phyloP scores from a whole-genome alignment of 2,888 invertebrate species.

The Thysanoteuthis rhombus region DNA sequence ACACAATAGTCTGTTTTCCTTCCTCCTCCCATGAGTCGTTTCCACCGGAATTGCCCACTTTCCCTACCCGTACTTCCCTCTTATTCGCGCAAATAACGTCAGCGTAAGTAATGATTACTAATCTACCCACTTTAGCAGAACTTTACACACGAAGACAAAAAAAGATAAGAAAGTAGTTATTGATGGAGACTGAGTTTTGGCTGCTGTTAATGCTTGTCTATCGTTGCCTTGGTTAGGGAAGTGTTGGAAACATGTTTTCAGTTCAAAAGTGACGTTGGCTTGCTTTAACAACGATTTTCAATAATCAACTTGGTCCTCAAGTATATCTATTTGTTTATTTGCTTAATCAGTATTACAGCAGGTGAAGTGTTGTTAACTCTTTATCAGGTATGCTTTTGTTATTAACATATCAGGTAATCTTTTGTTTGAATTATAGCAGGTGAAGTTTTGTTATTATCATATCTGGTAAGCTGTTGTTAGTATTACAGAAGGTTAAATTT shows the following conservation, averaged over 20 bases:
- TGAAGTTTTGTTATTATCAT: too few species aligned
- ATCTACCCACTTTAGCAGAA: neutral
- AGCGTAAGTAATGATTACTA: neutral
- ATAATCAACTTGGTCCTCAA: neutral
- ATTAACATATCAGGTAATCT: too few species aligned
- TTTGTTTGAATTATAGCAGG: too few species aligned
- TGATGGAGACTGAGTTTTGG: neutral
- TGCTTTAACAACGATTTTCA: neutral
- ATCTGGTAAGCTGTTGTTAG: too few species aligned
- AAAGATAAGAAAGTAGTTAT: neutral
- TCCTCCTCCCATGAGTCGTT: neutral
- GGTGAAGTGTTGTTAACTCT: too few species aligned
- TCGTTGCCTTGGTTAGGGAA: neutral
- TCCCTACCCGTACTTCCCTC: neutral
- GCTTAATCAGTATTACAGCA: too few species aligned
- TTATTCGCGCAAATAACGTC: neutral
- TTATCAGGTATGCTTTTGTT: too few species aligned
- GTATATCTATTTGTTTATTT: neutral
- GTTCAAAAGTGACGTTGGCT: neutral
- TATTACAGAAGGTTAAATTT: too few species aligned
- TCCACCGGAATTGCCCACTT: neutral
- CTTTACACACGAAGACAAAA: neutral
- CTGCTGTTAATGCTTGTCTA: neutral
- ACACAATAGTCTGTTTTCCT: neutral
- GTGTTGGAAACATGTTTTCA: neutral